A percentile compares a stretch with the other conserved stretches of the same genome.
These are phyloP conservation scores for Takifugu flavidus DNA, from an alignment of 2,113 vertebrate genomes.

Conservation along the genomic window DNA sequence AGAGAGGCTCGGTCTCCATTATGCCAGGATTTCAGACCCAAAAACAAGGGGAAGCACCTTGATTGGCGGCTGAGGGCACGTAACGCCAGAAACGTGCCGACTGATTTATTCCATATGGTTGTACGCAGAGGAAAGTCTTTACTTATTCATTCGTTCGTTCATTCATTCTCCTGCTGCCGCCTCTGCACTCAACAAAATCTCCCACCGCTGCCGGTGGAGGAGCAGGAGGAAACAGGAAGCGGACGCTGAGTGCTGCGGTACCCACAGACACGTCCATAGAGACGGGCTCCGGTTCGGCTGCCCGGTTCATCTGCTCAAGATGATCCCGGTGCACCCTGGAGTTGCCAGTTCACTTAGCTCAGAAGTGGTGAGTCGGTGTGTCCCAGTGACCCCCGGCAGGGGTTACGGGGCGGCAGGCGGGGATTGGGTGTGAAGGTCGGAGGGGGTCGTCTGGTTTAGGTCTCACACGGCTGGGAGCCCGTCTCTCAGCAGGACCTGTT, in stretches of 20 bases:
- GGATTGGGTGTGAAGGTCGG: neutral
- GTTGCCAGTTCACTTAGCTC: slow-evolving; percentile 8
- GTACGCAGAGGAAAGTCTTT: slow-evolving; percentile 36
- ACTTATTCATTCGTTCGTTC: slow-evolving; percentile 68
- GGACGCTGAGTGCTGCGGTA: slow-evolving; percentile 49
- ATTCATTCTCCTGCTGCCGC: slow-evolving; percentile 42
- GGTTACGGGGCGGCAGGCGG: slow-evolving; percentile 3
- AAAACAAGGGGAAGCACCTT: no score
- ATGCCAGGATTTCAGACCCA: no score
- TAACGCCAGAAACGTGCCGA: slow-evolving; percentile 1
- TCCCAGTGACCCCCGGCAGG: slow-evolving; percentile 13
- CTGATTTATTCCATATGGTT: slow-evolving; percentile 51
- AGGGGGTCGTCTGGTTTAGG: no score
- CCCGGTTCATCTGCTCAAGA: slow-evolving; percentile 24
- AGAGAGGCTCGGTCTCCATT: no score
- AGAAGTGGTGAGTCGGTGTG: neutral
- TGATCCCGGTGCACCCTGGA: slow-evolving; percentile 24
- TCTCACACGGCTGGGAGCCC: no score
- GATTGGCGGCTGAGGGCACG: slow-evolving; percentile 1
- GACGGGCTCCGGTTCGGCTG: neutral
- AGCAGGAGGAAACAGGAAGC: slow-evolving; percentile 58
- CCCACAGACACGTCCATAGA: slow-evolving; percentile 34
- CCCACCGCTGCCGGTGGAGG: slow-evolving; percentile 16
- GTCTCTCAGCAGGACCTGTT: no score
- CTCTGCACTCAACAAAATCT: slow-evolving; percentile 36